These are phyloP conservation scores for Hylaeus anthracinus DNA, from an alignment of 1,140 invertebrate species.

Conservation along the genomic window DNA sequence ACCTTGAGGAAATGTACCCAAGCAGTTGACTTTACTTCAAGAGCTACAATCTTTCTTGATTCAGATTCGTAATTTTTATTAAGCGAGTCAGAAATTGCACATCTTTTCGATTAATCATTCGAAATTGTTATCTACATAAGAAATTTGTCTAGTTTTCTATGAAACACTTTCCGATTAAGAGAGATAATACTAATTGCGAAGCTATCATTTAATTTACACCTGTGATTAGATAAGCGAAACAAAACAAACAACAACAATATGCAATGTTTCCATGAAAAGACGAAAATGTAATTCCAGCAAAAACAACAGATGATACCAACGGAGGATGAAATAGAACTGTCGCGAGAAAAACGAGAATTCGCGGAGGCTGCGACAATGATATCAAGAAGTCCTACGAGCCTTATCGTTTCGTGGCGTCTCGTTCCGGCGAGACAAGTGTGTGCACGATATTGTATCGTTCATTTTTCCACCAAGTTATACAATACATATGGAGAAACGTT, in stretches of 20 bases:
- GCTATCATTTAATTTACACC: slow-evolving; percentile 1
- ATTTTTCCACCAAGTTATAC: background rate
- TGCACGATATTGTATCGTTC: slow-evolving; percentile 6
- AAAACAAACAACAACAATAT: background rate
- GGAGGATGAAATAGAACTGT: background rate
- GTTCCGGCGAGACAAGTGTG: background rate
- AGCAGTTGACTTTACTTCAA: background rate
- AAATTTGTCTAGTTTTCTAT: no score
- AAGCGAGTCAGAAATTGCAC: no score
- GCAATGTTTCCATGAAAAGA: background rate
- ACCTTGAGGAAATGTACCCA: slow-evolving; percentile 16
- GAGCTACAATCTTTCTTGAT: background rate
- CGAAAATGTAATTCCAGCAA: background rate
- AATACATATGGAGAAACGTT: background rate
- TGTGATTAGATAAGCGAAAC: background rate
- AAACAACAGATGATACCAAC: background rate
- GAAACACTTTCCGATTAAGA: background rate
- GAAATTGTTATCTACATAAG: no score
- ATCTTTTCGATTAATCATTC: no score
- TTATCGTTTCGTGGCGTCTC: slow-evolving; percentile 29
- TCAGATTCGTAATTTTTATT: background rate
- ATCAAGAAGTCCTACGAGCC: slow-evolving; percentile 20
- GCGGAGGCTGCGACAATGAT: slow-evolving; percentile 52
- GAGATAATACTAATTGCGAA: slow-evolving; percentile 30
- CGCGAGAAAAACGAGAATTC: background rate